Conservation (phyloP, 2,797 vertebrate species). For the Cuculus canorus region DNA sequence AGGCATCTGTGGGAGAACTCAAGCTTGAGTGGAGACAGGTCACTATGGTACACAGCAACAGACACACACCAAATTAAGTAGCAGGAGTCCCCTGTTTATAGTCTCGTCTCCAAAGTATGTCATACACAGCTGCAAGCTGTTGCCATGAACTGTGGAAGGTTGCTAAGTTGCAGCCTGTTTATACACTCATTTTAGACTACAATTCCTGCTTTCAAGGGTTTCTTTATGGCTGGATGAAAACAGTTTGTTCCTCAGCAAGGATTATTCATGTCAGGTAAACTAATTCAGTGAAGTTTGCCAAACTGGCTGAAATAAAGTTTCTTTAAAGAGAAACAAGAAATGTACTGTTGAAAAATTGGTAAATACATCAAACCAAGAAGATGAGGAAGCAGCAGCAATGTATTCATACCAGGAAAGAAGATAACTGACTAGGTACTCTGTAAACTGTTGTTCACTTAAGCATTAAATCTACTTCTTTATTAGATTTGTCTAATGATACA, state of each 20-base stretch:
- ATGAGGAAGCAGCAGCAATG: not conserved
- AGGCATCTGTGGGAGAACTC: constrained; percentile 3
- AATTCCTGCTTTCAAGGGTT: not conserved
- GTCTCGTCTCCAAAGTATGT: constrained; percentile 50
- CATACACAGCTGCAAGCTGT: constrained; percentile 17
- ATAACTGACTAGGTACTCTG: not conserved
- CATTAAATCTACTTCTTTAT: not conserved
- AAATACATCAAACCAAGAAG: not conserved
- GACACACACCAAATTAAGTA: constrained; percentile 59
- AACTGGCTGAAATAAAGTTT: not conserved
- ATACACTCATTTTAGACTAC: not conserved
- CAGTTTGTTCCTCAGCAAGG: not conserved
- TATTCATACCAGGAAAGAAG: not conserved
- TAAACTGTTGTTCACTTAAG: not conserved
- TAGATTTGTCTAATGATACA: not conserved
- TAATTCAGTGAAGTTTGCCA: not conserved
- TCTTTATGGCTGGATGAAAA: not conserved
- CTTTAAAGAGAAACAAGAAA: not conserved
- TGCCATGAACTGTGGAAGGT: constrained; percentile 31
- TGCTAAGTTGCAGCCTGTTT: constrained; percentile 43
- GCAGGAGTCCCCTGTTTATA: constrained; percentile 46
- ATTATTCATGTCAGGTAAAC: not conserved
- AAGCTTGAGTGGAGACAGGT: constrained; percentile 38
- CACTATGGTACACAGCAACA: constrained; percentile 55
- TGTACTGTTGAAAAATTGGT: not conserved